Conservation (phyloP, 2,888 invertebrate species). For the Nudaria mundana region DNA sequence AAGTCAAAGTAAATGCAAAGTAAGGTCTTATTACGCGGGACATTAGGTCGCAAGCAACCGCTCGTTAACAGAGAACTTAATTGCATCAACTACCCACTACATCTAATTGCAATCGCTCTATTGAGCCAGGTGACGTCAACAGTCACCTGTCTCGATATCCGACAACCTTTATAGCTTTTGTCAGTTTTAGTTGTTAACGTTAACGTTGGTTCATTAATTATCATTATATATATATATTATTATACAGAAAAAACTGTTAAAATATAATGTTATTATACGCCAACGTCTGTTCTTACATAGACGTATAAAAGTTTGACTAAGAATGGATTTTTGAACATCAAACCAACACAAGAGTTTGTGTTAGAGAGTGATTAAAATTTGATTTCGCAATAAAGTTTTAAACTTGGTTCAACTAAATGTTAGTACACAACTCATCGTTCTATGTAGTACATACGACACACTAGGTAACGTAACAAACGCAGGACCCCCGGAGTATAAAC, state of each 20-base stretch:
- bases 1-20: constrained; percentile 15
- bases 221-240: too few species aligned
- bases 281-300: too few species aligned
- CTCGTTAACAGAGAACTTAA: constrained; percentile 48
- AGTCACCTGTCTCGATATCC: neutral
- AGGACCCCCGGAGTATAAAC: constrained; percentile 36
- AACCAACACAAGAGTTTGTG: too few species aligned
- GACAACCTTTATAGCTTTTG: neutral
- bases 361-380: too few species aligned
- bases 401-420: constrained; percentile 5
- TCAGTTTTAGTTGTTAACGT: neutral
- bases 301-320: too few species aligned
- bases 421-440: constrained; percentile 24
- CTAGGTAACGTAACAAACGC: constrained; percentile 26
- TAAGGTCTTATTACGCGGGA: constrained; percentile 26
- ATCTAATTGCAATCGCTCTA: constrained; percentile 2
- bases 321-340: too few species aligned
- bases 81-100: constrained; percentile 16
- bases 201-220: neutral
- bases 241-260: too few species aligned
- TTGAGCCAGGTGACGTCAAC: neutral
- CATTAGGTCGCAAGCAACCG: constrained; percentile 60
- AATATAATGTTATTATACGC: too few species aligned
- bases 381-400: neutral
- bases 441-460: constrained; percentile 11